Evolutionary conservation across 2,113 vertebrate species (phyloP), one percentile per base, ranked within the genome.

Genomic region (Dinomys branickii): DNA sequence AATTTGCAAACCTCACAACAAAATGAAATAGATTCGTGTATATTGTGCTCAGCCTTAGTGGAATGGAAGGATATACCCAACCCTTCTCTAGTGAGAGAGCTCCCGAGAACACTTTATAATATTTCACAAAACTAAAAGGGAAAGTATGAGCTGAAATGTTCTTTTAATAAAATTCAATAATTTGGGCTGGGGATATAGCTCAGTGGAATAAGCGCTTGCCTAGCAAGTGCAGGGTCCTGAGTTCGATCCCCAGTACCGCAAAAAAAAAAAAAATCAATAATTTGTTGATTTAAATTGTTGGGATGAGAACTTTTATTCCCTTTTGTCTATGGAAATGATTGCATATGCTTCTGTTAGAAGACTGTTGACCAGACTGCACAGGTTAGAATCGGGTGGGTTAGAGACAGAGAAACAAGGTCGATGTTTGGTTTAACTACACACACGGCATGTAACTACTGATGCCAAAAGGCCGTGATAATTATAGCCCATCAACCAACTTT

Each of bases 251-350:
- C n/a, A n/a, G n/a, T n/a, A n/a, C n/a, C n/a, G n/a, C n/a, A n/a
- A n/a, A n/a, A n/a, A n/a, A n/a, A n/a, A n/a, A n/a, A n/a, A 69
- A 67, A 59, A 58, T 81, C 5, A 75, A 16, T 63, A 38, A 58
- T 47, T 90, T 16, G 41, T 35, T 54, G n/a, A 83, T 91, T 95
- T 94, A 28, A 85, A 2, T 75, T 88, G 19, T 94, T 65, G 47
- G 30, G 38, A 88, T 69, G 58, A 67, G 82, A 88, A 56, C 17
- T 19, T 33, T 61, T 83, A 33, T 88, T 73, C 33, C 4, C n/a
- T 90, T 93, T 86, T 90, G 44, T 69, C 12, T 4, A 35, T 19
- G 50, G 33, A 94, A 92, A 26, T 75, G 30, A 63, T 44, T 17
- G 17, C 10, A 65, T 75, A 90, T 58, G 11, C 6, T 52, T 75